Conservation (phyloP, 2,888 invertebrate species). For the Tolmerus cingulatus region DNA sequence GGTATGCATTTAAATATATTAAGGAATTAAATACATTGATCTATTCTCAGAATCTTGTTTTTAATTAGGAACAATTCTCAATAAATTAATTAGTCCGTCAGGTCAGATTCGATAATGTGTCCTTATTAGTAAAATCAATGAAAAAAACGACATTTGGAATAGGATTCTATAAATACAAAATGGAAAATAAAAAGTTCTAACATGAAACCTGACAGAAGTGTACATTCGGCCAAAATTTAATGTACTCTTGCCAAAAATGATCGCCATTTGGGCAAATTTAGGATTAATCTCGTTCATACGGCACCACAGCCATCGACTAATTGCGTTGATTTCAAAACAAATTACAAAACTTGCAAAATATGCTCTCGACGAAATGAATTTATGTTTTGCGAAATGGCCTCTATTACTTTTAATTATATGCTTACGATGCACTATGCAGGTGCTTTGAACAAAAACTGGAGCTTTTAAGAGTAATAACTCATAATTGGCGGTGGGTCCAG, state of each 20-base stretch:
- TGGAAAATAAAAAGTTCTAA: neutral
- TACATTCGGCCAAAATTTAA: neutral
- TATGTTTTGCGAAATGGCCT: constrained; percentile 54
- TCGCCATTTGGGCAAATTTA: neutral
- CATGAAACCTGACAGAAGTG: neutral
- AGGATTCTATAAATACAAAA: neutral
- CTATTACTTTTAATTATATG: constrained; percentile 59
- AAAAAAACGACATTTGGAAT: neutral
- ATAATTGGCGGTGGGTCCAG: neutral
- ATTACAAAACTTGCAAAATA: constrained; percentile 20
- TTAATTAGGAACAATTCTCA: too few relatives aligned
- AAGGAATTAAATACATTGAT: neutral
- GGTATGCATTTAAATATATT: constrained; percentile 66
- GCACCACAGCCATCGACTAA: neutral
- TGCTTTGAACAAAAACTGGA: constrained; percentile 7
- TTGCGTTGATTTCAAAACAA: constrained; percentile 29
- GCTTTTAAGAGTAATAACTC: constrained; percentile 42
- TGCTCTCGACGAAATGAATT: constrained; percentile 43
- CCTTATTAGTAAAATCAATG: too few relatives aligned
- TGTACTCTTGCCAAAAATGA: neutral
- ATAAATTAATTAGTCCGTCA: neutral
- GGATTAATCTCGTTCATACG: constrained; percentile 1
- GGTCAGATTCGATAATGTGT: too few relatives aligned
- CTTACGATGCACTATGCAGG: constrained; percentile 7
- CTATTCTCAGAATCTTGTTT: too few relatives aligned